Evolutionary conservation across 2,888 invertebrate genomes (phyloP).

Genomic region (Aphodius granarius): DNA sequence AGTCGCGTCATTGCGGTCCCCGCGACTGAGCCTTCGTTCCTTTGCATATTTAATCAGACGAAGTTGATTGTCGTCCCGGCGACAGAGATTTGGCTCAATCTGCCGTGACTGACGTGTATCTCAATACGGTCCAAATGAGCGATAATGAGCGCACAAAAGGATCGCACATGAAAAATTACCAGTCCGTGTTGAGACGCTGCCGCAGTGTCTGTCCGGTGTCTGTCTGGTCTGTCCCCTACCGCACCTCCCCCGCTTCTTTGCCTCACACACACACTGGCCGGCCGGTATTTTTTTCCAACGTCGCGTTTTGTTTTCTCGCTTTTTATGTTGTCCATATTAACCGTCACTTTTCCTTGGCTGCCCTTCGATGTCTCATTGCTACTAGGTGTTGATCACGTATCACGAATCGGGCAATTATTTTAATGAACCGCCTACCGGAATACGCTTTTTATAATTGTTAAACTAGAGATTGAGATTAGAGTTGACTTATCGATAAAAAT

Average conservation of each 20-base stretch:
- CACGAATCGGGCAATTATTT: background rate
- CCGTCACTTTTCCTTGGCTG: background rate
- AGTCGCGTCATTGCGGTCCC: background rate
- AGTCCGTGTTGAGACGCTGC: background rate
- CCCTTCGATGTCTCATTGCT: background rate
- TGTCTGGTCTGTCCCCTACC: background rate
- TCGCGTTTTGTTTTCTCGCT: background rate
- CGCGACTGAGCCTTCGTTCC: too few species aligned
- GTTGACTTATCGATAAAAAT: too few species aligned
- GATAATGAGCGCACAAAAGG: conserved; percentile 10
- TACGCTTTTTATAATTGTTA: too few species aligned
- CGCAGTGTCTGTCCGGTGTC: background rate
- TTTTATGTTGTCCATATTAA: background rate
- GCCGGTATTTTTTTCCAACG: background rate
- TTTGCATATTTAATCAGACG: background rate
- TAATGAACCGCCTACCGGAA: background rate
- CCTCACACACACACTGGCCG: background rate
- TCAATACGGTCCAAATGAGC: conserved; percentile 7
- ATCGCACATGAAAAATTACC: conserved; percentile 12
- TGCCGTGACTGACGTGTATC: conserved; percentile 1
- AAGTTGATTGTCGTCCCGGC: background rate
- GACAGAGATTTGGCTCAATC: background rate
- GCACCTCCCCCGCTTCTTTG: background rate
- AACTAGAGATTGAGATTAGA: too few species aligned
- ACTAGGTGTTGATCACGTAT: background rate